phyloP scores from a whole-genome alignment of 2,888 invertebrate genomes.

The Sesamia inferens region DNA sequence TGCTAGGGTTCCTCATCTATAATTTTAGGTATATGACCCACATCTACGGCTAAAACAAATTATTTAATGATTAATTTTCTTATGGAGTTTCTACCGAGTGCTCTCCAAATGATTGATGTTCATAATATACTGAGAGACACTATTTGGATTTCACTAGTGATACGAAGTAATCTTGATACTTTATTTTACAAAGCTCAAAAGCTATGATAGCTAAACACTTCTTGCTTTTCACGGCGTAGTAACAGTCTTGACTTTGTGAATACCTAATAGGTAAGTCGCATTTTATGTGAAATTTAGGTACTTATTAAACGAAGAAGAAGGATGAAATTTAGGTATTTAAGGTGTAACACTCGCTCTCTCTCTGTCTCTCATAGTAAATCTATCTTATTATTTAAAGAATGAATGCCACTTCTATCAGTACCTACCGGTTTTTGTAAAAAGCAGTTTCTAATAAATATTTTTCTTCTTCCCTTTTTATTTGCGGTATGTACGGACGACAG shows the following conservation, averaged over 20 bases:
- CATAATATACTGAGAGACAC: slow-evolving; percentile 55
- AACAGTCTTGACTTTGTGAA: neutral
- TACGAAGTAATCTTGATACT: slow-evolving; percentile 58
- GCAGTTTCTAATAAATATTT: too few relatives aligned
- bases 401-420: too few relatives aligned
- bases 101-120: slow-evolving; percentile 71
- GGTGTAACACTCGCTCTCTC: too few relatives aligned
- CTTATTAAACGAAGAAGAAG: too few relatives aligned
- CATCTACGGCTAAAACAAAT: slow-evolving; percentile 34
- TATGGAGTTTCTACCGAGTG: slow-evolving; percentile 42
- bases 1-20: slow-evolving; percentile 5
- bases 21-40: neutral
- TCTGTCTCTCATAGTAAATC: too few relatives aligned
- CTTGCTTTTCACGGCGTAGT: neutral
- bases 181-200: neutral
- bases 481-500: too few relatives aligned
- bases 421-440: too few relatives aligned
- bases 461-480: neutral
- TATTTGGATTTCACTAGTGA: slow-evolving; percentile 65
- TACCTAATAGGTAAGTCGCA: neutral
- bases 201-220: neutral
- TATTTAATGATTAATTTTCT: slow-evolving; percentile 56
- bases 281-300: too few relatives aligned
- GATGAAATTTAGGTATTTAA: too few relatives aligned
- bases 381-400: too few relatives aligned